Evolutionary conservation across 1,140 invertebrate genomes (phyloP).

Genomic region (Musca vetustissima): DNA sequence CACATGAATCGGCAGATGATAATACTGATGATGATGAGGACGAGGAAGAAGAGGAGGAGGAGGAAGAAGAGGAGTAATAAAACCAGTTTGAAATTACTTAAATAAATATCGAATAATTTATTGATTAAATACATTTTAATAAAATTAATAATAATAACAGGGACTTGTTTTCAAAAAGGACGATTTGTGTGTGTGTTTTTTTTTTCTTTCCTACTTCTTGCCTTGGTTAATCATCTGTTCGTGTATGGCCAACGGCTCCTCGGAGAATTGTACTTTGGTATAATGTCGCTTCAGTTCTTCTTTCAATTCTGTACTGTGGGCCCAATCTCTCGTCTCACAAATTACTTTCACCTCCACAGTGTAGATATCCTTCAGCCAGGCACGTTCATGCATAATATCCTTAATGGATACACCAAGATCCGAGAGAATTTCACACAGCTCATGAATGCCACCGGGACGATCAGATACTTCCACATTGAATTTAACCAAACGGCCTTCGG

Average conservation of each 20-base stretch:
- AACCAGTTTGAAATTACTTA: background rate
- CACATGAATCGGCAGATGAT: background rate
- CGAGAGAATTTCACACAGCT: constrained; percentile 76
- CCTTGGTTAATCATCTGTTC: constrained; percentile 70
- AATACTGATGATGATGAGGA: constrained; percentile 20
- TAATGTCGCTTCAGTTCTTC: constrained; percentile 65
- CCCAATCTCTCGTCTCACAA: constrained; percentile 80
- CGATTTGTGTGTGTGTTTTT: constrained; percentile 8
- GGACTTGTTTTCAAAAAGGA: constrained; percentile 77
- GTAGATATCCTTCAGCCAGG: constrained; percentile 90
- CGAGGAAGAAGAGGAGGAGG: background rate
- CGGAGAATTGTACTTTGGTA: constrained; percentile 55
- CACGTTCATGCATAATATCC: constrained; percentile 91
- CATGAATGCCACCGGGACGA: constrained; percentile 83
- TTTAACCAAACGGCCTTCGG: constrained; percentile 82
- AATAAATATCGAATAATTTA: constrained; percentile 20
- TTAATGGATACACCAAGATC: constrained; percentile 86
- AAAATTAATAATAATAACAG: constrained; percentile 1
- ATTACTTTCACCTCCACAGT: constrained; percentile 80
- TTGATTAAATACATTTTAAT: constrained; percentile 1
- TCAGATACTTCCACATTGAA: constrained; percentile 87
- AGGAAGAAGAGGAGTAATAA: background rate
- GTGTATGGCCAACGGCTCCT: constrained; percentile 60
- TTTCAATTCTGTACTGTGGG: constrained; percentile 72
- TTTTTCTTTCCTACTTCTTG: too few species aligned